Evolutionary conservation across 2,797 vertebrate genomes (phyloP), one percentile per base, ranked within the genome.

Genomic region (Columba guinea): DNA sequence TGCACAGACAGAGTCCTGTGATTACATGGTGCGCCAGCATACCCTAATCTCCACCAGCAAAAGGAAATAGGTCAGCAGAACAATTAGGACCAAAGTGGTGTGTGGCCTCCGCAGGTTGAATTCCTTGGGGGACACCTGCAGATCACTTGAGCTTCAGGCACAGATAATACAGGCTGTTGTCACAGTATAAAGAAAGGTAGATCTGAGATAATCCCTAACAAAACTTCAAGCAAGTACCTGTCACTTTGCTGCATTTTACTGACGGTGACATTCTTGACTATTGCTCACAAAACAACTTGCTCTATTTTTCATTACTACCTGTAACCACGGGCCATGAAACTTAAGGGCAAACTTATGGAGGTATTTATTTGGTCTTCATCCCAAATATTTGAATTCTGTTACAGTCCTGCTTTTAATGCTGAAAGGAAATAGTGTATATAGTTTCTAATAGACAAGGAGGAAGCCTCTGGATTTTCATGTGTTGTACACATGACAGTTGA

Each of bases 21-120:
- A 79, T 74, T 75, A 49, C 85, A 60, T 10, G 44, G 59, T 75
- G 88, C 81, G 73, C 68, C 73, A 12, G 18, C 7, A 16, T 51
- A 39, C 39, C 82, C 69, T 34, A 10, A 81, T 74, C 35, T 82
- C 71, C 60, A 44, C 8, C 39, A 87, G 81, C 32, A 21, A 59
- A 89, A 92, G 41, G 69, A 86, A 88, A 24, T 5, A 75, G 78
- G 68, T 75, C 77, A 81, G 55, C 68, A 95, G 92, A 75, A 83
- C 53, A 80, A 68, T 65, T 30, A 73, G 51, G 69, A 78, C 62
- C 69, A 59, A 63, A 75, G 62, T 2, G 0, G n/a, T 2, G 34
- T 12, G 46, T n/a, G 55, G 34, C n/a, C 24, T 35, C 35, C 91
- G 71, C 53, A 34, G 37, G 39, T 90, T 44, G 63, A 86, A 62